Percentiles rank a stretch among this genome's conserved stretches.
phyloP scores from a whole-genome alignment of 2,797 vertebrate genomes.

The Melanotaenia nigrans region DNA sequence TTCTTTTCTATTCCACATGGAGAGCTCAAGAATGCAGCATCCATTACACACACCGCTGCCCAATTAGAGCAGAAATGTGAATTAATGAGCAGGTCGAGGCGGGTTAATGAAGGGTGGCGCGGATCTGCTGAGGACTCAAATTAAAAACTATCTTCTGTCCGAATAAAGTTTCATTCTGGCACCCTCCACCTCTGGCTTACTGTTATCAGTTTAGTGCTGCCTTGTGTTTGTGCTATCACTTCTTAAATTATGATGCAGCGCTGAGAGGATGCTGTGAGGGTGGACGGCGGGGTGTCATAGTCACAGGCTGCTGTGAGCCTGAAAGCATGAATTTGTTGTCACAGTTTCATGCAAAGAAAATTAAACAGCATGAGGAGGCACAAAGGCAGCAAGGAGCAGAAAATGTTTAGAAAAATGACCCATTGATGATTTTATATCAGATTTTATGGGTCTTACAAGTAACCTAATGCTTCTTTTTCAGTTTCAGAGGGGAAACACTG shows the following conservation, averaged over 20 bases:
- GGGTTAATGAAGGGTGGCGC: slow-evolving; percentile 67
- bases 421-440: slow-evolving; percentile 2
- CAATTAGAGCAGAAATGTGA: slow-evolving; percentile 64
- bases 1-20: slow-evolving; percentile 21
- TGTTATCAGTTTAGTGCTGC: slow-evolving; percentile 6
- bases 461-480: slow-evolving; percentile 2
- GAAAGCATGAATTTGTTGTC: slow-evolving; percentile 16
- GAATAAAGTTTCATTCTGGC: slow-evolving; percentile 25
- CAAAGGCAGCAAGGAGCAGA: background rate
- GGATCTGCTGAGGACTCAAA: slow-evolving; percentile 63
- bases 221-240: background rate
- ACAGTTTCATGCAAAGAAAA: slow-evolving; percentile 2
- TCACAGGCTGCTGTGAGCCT: background rate
- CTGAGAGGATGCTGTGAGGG: background rate
- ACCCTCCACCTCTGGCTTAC: slow-evolving; percentile 3
- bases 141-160: slow-evolving; percentile 50
- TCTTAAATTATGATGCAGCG: slow-evolving; percentile 6
- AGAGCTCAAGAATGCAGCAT: slow-evolving; percentile 11
- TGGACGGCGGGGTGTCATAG: background rate
- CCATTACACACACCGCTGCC: slow-evolving; percentile 38
- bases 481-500: background rate
- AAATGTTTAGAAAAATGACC: background rate
- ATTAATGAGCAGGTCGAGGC: slow-evolving; percentile 66
- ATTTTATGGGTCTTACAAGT: slow-evolving; percentile 5
- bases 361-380: background rate